Base-by-base conservation (phyloP, 2,113 vertebrate species). In the Strix aluco region DNA sequence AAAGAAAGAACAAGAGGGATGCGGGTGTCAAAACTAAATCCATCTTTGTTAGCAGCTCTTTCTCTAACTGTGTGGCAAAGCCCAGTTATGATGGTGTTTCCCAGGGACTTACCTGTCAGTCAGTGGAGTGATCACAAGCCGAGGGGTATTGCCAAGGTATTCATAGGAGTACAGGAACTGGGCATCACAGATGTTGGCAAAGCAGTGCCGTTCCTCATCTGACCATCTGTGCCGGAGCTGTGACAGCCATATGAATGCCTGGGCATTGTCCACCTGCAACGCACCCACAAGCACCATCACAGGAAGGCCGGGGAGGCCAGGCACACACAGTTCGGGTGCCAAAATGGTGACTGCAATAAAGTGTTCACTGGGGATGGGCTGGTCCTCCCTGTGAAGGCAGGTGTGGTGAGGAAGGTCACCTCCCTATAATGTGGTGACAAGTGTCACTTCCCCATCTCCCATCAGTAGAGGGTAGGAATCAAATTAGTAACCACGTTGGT, bases 121-220 rank as follows among this genome's bases (percentile, higher is more conserved):
- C 66, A 99, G 97, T 6, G 99, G 99, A 10, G 99, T 99, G 98
- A 99, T 99, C 70, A 99, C 99, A 12, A 99, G 97, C 59, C 99
- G 98, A 12, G 99, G 98, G 0, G 99, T 99, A 95, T 99, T 99
- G 92, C 99, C 99, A 81, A 99, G 98, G 94, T 99, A 99, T 90
- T 99, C 99, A 4, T 99, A 99, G 63, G 98, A 99, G 96, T 99
- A 99, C 4, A 98, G 97, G 92, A 99, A 99, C 96, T 99, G 99
- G 6, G 99, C 99, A 6, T 99, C 99, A 4, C 99, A 99, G 96
- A 99, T 99, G 97, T 99, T 99, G 90, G 98, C 98, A 66, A 98
- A 99, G 96, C 99, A 99, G 81, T 99, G 99, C 67, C 95, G 98
- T 71, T 98, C 98, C 77, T 98, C 98, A 40, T 99, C 99, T 0